Evolutionary conservation across 2,888 invertebrate species (phyloP).

Genomic region (Philonicus albiceps): DNA sequence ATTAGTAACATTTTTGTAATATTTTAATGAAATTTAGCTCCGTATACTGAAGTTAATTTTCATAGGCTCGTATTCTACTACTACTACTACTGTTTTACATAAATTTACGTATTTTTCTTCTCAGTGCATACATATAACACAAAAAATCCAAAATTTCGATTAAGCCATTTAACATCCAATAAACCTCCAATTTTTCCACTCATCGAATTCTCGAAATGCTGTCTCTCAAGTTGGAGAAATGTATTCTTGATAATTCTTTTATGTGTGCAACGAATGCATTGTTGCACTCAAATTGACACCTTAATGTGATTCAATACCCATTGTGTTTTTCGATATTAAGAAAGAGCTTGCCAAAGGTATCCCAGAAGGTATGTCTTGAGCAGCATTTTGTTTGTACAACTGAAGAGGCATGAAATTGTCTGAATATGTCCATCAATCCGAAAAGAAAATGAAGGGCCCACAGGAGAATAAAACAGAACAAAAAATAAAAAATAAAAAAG

Average conservation of each 20-base stretch:
- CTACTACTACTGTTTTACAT: too few species aligned
- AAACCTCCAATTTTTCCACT: not conserved
- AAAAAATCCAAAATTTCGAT: not conserved
- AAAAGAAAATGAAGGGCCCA: slow-evolving; percentile 17
- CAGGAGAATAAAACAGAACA: not conserved
- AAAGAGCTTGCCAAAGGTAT: not conserved
- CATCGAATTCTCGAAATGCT: not conserved
- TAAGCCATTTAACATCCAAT: not conserved
- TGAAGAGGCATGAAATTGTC: slow-evolving; percentile 34
- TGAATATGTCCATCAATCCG: slow-evolving; percentile 14
- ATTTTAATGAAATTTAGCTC: too few species aligned
- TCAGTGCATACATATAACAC: too few species aligned
- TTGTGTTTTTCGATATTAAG: not conserved
- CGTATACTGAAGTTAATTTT: too few species aligned
- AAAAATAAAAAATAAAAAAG: not conserved
- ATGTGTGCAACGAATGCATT: slow-evolving; percentile 9
- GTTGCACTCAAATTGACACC: slow-evolving; percentile 10
- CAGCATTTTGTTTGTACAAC: slow-evolving; percentile 19
- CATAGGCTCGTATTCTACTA: too few species aligned
- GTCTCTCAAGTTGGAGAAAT: not conserved
- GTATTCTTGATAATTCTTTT: not conserved
- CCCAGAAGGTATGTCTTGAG: not conserved
- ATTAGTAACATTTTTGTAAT: too few species aligned
- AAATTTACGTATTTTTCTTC: too few species aligned
- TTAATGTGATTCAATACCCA: not conserved